A percentile compares a stretch with the other conserved stretches of the same genome.
phyloP scores from a whole-genome alignment of 2,888 invertebrate species.

The Leucophora obtusa region DNA sequence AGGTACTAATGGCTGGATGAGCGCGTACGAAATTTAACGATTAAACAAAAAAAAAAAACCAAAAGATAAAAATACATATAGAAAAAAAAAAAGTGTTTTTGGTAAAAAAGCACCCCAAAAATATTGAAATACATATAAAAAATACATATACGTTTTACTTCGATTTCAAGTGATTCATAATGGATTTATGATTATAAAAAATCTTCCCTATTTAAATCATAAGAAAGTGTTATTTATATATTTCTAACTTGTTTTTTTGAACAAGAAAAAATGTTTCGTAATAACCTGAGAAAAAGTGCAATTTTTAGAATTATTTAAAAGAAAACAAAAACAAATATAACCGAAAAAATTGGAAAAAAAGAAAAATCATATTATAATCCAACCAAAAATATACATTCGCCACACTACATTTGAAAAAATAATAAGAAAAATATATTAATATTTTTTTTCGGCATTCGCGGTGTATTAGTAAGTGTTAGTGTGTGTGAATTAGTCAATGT shows the following conservation, averaged over 20 bases:
- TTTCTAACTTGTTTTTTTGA: slow-evolving; percentile 11
- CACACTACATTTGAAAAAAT: slow-evolving; percentile 23
- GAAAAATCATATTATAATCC: slow-evolving; percentile 42
- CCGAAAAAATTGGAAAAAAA: slow-evolving; percentile 36
- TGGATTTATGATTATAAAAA: background rate
- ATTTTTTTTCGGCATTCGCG: slow-evolving; percentile 30
- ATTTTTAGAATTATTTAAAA: slow-evolving; percentile 42
- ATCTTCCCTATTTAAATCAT: background rate
- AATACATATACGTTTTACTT: background rate
- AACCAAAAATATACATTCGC: slow-evolving; percentile 46
- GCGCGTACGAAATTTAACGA: slow-evolving; percentile 69
- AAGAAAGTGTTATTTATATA: slow-evolving; percentile 6
- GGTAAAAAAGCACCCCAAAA: background rate
- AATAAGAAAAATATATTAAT: slow-evolving; percentile 24
- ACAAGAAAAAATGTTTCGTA: slow-evolving; percentile 52
- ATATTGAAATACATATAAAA: background rate
- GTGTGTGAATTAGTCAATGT: slow-evolving; percentile 53
- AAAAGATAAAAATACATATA: slow-evolving; percentile 29
- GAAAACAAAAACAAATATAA: slow-evolving; percentile 17
- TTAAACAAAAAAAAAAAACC: slow-evolving; percentile 58
- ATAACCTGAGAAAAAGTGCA: slow-evolving; percentile 50
- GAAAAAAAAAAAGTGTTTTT: background rate
- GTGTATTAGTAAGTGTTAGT: slow-evolving; percentile 25
- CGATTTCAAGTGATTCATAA: slow-evolving; percentile 17
- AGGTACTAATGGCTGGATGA: slow-evolving; percentile 76